Evolutionary conservation across 2,888 invertebrate genomes (phyloP).

Genomic region (Cephus nigrinus): DNA sequence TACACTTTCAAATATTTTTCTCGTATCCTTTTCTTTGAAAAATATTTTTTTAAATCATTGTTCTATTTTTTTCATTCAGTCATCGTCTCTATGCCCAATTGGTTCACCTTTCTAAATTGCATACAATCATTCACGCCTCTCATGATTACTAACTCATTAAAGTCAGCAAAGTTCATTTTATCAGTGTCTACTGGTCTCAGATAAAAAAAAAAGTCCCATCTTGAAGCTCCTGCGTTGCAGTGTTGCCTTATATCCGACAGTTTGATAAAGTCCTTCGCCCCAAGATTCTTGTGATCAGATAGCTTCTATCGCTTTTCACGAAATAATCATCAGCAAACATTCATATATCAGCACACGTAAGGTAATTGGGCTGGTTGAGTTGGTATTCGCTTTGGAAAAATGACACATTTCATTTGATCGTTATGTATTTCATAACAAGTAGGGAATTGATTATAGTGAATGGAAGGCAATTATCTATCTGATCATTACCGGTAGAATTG

Average conservation of each 20-base stretch:
- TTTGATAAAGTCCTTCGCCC: not conserved
- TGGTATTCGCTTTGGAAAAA: not conserved
- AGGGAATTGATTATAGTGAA: not conserved
- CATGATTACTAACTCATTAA: not conserved
- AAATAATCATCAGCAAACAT: not conserved
- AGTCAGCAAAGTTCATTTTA: not conserved
- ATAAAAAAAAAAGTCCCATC: not conserved
- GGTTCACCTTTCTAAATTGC: not conserved
- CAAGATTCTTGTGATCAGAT: constrained; percentile 12
- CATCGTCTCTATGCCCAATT: not conserved
- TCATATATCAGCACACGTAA: not conserved
- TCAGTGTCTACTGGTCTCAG: not conserved
- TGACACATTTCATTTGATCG: not conserved
- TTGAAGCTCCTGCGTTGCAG: not conserved
- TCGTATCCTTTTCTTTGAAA: not conserved
- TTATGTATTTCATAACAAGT: not conserved
- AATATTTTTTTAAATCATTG: not conserved
- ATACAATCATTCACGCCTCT: not conserved
- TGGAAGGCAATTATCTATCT: not conserved
- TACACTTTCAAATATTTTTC: not conserved
- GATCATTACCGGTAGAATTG: not conserved
- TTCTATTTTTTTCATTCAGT: not conserved
- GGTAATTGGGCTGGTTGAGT: not conserved
- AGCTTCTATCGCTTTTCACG: not conserved
- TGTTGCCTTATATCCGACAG: not conserved